Evolutionary conservation across 1,140 invertebrate species (phyloP), one percentile per base, ranked within the genome.

Genomic region (Aethina tumida): DNA sequence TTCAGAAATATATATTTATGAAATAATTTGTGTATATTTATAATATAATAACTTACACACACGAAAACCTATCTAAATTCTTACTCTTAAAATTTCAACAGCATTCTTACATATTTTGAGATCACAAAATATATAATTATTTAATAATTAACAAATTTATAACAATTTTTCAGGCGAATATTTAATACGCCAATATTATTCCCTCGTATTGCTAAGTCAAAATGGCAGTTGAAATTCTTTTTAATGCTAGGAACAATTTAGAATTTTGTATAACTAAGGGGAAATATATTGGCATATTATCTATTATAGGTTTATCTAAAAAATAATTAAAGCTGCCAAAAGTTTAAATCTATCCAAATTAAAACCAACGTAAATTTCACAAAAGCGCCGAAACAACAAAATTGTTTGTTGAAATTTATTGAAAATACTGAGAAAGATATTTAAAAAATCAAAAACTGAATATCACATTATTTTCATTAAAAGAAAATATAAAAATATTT

Each of bases 71-170:
- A 55, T 47, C 43, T 52, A 47, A 51, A 51, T 52, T 50, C 40
- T 43, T 41, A 43, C 47, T 41, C 46, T 35, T 54, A 55, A 47
- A 54, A 39, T 45, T 47, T 39, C 51, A 58, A 54, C 52, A 55
- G 50, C 52, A 58, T 55, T 47, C 49, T 53, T 56, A 55, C 52
- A 56, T 58, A 56, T 56, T 58, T 54, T 58, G 56, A 58, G 56
- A 58, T 58, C 56, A 58, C 55, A 58, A 58, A 58, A 58, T 58
- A 54, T 58, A 57, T 58, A 56, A 47, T 50, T 55, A n/a, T 47
- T 30, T 35, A 35, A 35, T 18, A 44, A 51, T 53, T 56, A 58
- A 58, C 54, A 58, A 58, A 58, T 55, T 53, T 43, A n/a, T n/a
- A 57, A 57, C 55, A 57, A 53, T 56, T 50, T 47, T 30, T 33